Percentiles rank a stretch among this genome's conserved stretches.
These are phyloP conservation scores for Drosophila quadrilineata DNA, from an alignment of 1,140 invertebrate genomes.

Conservation along the genomic window DNA sequence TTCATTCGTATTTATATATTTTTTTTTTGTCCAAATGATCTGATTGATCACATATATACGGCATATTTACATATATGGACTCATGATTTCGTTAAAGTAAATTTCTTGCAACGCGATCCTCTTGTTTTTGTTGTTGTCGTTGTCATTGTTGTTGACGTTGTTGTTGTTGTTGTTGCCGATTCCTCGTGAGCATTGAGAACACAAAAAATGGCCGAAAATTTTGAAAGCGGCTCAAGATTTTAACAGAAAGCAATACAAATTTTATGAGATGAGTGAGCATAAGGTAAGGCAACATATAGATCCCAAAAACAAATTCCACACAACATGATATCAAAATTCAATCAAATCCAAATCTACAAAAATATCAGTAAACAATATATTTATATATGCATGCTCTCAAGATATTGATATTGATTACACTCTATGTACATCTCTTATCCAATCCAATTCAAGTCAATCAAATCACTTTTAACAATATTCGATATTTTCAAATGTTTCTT, in stretches of 20 bases:
- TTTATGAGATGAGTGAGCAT: conserved; percentile 79
- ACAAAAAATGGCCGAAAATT: conserved; percentile 52
- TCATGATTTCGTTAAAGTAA: conserved; percentile 32
- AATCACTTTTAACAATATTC: conserved; percentile 34
- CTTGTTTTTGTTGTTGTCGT: conserved; percentile 54
- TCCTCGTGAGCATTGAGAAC: conserved; percentile 44
- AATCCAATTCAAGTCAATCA: too few species aligned
- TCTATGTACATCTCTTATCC: conserved; percentile 23
- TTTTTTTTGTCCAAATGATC: conserved; percentile 25
- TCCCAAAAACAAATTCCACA: conserved; percentile 42
- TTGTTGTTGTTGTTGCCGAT: conserved; percentile 41
- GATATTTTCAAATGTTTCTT: conserved; percentile 43
- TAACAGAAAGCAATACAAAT: conserved; percentile 77
- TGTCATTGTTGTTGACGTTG: conserved; percentile 41
- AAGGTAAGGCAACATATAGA: conserved; percentile 74
- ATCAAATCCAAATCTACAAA: conserved; percentile 12
- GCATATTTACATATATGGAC: neutral
- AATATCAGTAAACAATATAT: conserved; percentile 30
- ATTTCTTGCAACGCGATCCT: conserved; percentile 50
- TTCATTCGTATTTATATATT: conserved; percentile 5
- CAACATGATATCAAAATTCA: conserved; percentile 16
- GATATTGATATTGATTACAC: conserved; percentile 25
- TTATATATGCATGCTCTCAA: conserved; percentile 41
- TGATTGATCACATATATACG: conserved; percentile 36
- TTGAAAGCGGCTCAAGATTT: conserved; percentile 55